Conservation (phyloP, 2,797 vertebrate species). For the Clarias laeviceps region DNA sequence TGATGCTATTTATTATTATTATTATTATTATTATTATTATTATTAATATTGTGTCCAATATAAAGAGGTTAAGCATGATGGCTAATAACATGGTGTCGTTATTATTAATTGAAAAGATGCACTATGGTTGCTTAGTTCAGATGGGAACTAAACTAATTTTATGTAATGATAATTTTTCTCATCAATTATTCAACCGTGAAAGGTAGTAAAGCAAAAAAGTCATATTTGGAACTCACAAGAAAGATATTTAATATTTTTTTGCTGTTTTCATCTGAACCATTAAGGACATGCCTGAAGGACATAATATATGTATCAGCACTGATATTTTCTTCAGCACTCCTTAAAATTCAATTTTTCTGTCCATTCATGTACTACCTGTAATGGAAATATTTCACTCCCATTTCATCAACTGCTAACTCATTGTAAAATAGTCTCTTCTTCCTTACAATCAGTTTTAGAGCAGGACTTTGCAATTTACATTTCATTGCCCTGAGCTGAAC, state of each 20-base stretch:
- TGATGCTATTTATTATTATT: background rate
- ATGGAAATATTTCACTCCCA: slow-evolving; percentile 49
- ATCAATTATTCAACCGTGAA: slow-evolving; percentile 30
- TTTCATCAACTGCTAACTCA: slow-evolving; percentile 48
- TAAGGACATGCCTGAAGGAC: background rate
- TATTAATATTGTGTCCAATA: background rate
- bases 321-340: slow-evolving; percentile 28
- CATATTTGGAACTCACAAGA: background rate
- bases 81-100: slow-evolving; percentile 20
- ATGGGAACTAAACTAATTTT: slow-evolving; percentile 15
- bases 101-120: slow-evolving; percentile 38
- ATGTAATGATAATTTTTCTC: slow-evolving; percentile 21
- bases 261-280: slow-evolving; percentile 2
- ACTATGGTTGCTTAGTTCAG: slow-evolving; percentile 21
- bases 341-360: slow-evolving; percentile 16
- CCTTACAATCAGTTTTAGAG: slow-evolving; percentile 45
- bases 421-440: slow-evolving; percentile 39
- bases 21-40: background rate
- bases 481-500: slow-evolving; percentile 55
- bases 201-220: background rate
- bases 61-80: background rate
- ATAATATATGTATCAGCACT: slow-evolving; percentile 28
- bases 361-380: slow-evolving; percentile 49
- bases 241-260: background rate
- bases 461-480: slow-evolving; percentile 55